Evolutionary conservation across 2,888 invertebrate species (phyloP).

Genomic region (Conistra vaccinii): DNA sequence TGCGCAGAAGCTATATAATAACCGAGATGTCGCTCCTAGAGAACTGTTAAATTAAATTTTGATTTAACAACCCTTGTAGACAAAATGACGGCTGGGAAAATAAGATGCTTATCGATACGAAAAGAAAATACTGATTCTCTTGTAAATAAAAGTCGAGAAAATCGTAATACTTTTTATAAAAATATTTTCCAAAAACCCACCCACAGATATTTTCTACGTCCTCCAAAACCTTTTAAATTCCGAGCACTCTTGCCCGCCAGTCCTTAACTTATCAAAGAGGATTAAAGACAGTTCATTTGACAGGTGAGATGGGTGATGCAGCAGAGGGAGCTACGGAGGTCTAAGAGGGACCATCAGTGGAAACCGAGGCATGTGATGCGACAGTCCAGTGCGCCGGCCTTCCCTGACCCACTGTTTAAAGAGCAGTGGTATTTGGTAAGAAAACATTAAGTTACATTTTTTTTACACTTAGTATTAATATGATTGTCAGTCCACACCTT

Average conservation of each 20-base stretch:
- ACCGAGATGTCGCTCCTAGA: neutral
- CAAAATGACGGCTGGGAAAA: neutral
- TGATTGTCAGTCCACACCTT: no score
- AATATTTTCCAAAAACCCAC: neutral
- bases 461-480: neutral
- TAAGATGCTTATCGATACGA: neutral
- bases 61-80: neutral
- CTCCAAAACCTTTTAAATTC: conserved; percentile 21
- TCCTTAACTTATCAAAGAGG: conserved; percentile 36
- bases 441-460: no score
- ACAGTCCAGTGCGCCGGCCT: conserved; percentile 90
- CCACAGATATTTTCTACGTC: neutral
- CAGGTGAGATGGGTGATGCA: conserved; percentile 98
- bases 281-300: conserved; percentile 41
- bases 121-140: neutral
- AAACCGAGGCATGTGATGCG: conserved; percentile 85
- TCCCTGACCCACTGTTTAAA: conserved; percentile 97
- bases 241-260: conserved; percentile 12
- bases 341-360: conserved; percentile 95
- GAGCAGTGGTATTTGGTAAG: conserved; percentile 94
- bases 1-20: neutral
- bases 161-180: neutral
- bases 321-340: conserved; percentile 95
- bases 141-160: conserved; percentile 8
- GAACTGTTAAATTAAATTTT: neutral